Evolutionary conservation across 2,888 invertebrate species (phyloP).

Genomic region (Thalpophila matura): DNA sequence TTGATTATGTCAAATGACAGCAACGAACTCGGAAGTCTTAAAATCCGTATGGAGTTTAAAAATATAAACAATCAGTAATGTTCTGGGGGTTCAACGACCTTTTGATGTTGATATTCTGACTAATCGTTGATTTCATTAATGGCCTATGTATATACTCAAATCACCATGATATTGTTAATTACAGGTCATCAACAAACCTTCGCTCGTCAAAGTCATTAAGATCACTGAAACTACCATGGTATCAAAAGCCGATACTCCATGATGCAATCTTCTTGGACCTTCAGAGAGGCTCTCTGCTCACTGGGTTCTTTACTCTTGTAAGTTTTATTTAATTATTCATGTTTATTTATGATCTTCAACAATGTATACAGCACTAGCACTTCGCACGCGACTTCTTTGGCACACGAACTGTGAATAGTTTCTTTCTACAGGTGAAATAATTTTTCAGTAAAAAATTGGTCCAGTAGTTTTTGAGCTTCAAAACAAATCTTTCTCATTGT

Average conservation of each 20-base stretch:
- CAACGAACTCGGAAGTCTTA: neutral
- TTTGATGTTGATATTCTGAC: conserved; percentile 10
- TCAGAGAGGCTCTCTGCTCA: conserved; percentile 95
- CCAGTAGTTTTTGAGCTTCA: too few relatives aligned
- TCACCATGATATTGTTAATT: conserved; percentile 7
- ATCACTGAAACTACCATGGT: conserved; percentile 96
- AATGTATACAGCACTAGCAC: too few relatives aligned
- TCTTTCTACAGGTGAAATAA: too few relatives aligned
- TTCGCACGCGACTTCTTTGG: too few relatives aligned
- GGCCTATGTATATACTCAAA: neutral
- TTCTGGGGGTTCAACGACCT: conserved; percentile 16
- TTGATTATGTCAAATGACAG: neutral
- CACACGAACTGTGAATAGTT: too few relatives aligned
- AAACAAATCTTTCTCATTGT: too few relatives aligned
- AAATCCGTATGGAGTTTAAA: too few relatives aligned
- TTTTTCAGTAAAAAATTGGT: too few relatives aligned
- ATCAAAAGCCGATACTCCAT: conserved; percentile 95
- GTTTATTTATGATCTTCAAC: too few relatives aligned
- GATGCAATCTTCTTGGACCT: conserved; percentile 96
- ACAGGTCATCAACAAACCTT: conserved; percentile 95
- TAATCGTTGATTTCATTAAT: neutral
- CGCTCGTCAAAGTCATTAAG: conserved; percentile 95
- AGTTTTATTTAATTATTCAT: conserved; percentile 70
- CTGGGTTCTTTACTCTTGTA: conserved; percentile 95
- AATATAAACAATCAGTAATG: neutral